phyloP scores from a whole-genome alignment of 2,797 vertebrate species.

The Galagoides demidoff region DNA sequence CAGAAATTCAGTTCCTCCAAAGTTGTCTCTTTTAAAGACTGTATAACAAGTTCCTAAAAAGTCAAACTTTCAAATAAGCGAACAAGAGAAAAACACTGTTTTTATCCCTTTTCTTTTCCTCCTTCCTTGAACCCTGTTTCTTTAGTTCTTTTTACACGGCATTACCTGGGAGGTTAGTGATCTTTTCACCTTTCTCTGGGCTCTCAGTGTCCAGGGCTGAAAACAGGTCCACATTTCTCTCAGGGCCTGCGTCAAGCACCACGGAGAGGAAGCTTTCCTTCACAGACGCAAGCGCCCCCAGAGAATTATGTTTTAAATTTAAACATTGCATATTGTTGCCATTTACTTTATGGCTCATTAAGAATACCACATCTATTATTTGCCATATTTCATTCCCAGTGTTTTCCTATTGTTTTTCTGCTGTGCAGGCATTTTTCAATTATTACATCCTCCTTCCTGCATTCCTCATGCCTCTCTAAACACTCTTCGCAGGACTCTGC shows the following conservation, averaged over 20 bases:
- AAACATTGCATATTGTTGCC: background rate
- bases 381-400: conserved; percentile 26
- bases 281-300: background rate
- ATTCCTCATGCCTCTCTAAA: background rate
- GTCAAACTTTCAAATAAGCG: background rate
- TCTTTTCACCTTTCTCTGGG: background rate
- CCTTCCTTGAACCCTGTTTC: background rate
- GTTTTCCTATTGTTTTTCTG: background rate
- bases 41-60: background rate
- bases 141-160: background rate
- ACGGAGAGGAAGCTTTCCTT: background rate
- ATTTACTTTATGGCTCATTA: conserved; percentile 45
- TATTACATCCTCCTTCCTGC: background rate
- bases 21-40: background rate
- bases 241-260: background rate
- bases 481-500: background rate
- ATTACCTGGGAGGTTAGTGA: background rate
- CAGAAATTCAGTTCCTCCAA: background rate
- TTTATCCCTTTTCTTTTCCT: background rate
- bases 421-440: background rate
- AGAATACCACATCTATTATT: background rate
- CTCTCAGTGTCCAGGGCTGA: background rate
- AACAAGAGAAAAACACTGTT: background rate
- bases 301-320: conserved; percentile 28
- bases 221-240: background rate